These are phyloP conservation scores for Caradrina clavipalpis DNA, from an alignment of 2,888 invertebrate species.

Conservation along the genomic window DNA sequence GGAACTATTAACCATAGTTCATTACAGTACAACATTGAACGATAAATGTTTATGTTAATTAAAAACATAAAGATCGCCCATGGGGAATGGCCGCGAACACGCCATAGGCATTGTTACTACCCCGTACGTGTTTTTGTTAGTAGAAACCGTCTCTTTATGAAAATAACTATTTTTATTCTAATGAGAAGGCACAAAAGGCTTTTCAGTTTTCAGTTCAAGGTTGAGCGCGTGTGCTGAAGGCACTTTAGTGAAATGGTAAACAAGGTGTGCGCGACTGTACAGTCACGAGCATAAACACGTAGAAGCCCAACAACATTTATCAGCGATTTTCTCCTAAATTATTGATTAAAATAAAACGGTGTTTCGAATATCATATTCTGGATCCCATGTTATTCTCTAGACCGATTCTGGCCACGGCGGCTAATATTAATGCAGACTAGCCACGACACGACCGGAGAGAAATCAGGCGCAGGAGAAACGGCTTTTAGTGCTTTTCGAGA, in stretches of 20 bases:
- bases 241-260: slow-evolving; percentile 54
- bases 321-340: too few relatives aligned
- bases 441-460: too few relatives aligned
- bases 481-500: too few relatives aligned
- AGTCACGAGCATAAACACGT: too few relatives aligned
- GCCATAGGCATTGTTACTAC: slow-evolving; percentile 61
- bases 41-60: slow-evolving; percentile 77
- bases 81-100: slow-evolving; percentile 66
- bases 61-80: slow-evolving; percentile 75
- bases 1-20: slow-evolving; percentile 55
- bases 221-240: slow-evolving; percentile 40
- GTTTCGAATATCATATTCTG: too few relatives aligned
- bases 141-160: slow-evolving; percentile 52
- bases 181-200: slow-evolving; percentile 57
- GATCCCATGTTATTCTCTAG: too few relatives aligned
- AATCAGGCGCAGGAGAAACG: too few relatives aligned
- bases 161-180: slow-evolving; percentile 59
- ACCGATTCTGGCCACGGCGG: too few relatives aligned
- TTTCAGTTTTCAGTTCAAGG: slow-evolving; percentile 62
- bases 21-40: slow-evolving; percentile 60
- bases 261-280: slow-evolving; percentile 45
- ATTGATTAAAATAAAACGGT: too few relatives aligned
- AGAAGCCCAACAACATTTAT: too few relatives aligned
- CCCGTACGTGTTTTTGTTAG: slow-evolving; percentile 44
- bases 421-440: too few relatives aligned